Evolutionary conservation across 1,140 invertebrate genomes (phyloP), one percentile per base, ranked within the genome.

Genomic region (Lepidotrigona ventralis): DNA sequence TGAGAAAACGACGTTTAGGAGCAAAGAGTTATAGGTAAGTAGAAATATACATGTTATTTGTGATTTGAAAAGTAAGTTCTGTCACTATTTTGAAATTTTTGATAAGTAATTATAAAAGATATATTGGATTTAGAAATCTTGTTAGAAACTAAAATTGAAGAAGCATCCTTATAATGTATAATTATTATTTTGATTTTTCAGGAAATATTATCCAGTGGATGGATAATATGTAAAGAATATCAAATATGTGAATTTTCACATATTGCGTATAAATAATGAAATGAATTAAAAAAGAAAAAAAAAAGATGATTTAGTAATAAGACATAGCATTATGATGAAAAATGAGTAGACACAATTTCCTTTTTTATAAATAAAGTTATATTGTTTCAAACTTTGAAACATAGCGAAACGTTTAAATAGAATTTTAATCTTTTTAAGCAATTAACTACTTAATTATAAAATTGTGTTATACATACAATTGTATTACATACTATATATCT

Each of bases 161-260:
- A 21, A 33, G 6, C 19, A 63, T 71, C 53, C 26, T 68, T 60
- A 46, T 83, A 39, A 79, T 84, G 68, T 80, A 79, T 53, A 26
- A 64, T 66, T 53, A 63, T 23, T 69, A 79, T 87, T 72, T 86
- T 86, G 14, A 69, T 81, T 86, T 87, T 87, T 84, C 73, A 84
- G 77, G 73, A 60, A 60, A 66, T 87, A 84, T 87, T 87, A 87
- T 87, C 75, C 69, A 23, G 17, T 81, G 77, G 77, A 33, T 71
- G 71, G 86, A 74, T 87, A 87, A 84, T 39, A 72, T 71, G 15
- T 71, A 56, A 66, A 29, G 70, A 58, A 69, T 81, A 54, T 46
- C 68, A 71, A 76, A 64, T 69, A 78, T 68, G 58, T 63, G 77
- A 54, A 84, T 68, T 81, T 84, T 86, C n/a, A 33, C n/a, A 26